Evolutionary conservation across 1,140 invertebrate genomes (phyloP), one percentile per base, ranked within the genome.

Genomic region (Trachymyrmex septentrionalis): DNA sequence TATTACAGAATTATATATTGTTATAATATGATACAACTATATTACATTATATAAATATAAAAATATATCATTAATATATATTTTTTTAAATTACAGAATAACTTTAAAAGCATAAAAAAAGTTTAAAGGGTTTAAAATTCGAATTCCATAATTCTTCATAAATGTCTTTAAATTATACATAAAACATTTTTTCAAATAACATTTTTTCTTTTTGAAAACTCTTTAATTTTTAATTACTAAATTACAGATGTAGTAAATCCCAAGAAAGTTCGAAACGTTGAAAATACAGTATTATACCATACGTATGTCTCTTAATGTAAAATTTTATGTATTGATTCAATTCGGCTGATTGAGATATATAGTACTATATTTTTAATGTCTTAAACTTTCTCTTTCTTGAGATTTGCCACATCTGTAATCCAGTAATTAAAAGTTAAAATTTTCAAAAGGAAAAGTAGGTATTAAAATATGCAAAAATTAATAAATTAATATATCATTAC

Each of bases 201-300:
- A 30, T 30, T 30, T 27, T 55, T 6, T 80, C 10, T 81, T 78
- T 77, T 12, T 66, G 2, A 24, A 72, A n/a, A n/a, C n/a, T n/a
- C 21, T 9, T 59, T 59, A 30, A 57, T 59, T 10, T 72, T 73
- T 55, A 61, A 77, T 76, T 84, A 61, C 4, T 84, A n/a, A 66
- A 88, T 72, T 77, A 55, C 21, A 92, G 93, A 84, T 80, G 76
- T 78, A 21, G 0, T 93, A 0, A 92, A 80, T 81, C 75, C 91
- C 14, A 94, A 93, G 86, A 93, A 95, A 77, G 82, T 95, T 34
- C 90, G 93, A 87, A 92, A 96, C 75, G 88, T 94, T 44, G 96
- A 96, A 93, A 95, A 95, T 75, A 96, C 95, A 21, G 95, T 96
- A 24, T 91, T 96, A 0, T 96, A 95, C 87, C 95, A 96, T 69